Evolutionary conservation across 1,140 invertebrate genomes (phyloP), one percentile per base, ranked within the genome.

Genomic region (Pogonognathellus flavescens): DNA sequence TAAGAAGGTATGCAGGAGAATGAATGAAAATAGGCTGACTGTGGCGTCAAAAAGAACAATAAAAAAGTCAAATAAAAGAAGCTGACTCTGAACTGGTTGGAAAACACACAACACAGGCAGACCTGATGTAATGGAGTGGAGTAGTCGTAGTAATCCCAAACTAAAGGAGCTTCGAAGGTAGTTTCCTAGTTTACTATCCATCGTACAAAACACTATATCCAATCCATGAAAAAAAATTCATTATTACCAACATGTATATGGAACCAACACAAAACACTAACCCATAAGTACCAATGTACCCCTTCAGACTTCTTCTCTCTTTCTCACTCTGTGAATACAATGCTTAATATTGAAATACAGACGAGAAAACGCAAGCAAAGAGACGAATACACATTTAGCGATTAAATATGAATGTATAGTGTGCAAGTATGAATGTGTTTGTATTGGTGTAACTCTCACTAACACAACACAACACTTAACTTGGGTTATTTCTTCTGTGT

Each of bases 11-110:
- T 14, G 31, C 25, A 41, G 41, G 7, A 18, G 22, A 18, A 76
- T 76, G 70, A 76, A 76, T 76, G 70, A 76, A 76, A 76, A 76
- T 76, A 49, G 62, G 25, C 62, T 49, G 70, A 50, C 70, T 76
- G 70, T 76, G 70, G 70, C 41, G 70, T 76, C 70, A 76, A 76
- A 76, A 76, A 76, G 70, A 76, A 76, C 70, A 76, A 76, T 76
- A 76, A 76, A 76, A 57, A 76, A 76, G 16, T 31, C 41, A 76
- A 76, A 76, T 76, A 76, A 76, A 76, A 76, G 70, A 76, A 66
- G 62, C 41, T 50, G 0, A 31, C 41, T 76, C n/a, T 76, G 5
- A 14, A 11, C 66, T 25, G 18, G 16, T n/a, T 66, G 25, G 2
- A 14, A 10, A 1, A 14, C 53, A 55, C 25, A 66, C 62, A 13